Evolutionary conservation across 2,113 vertebrate species (phyloP).

Genomic region (Scytalopus superciliaris): DNA sequence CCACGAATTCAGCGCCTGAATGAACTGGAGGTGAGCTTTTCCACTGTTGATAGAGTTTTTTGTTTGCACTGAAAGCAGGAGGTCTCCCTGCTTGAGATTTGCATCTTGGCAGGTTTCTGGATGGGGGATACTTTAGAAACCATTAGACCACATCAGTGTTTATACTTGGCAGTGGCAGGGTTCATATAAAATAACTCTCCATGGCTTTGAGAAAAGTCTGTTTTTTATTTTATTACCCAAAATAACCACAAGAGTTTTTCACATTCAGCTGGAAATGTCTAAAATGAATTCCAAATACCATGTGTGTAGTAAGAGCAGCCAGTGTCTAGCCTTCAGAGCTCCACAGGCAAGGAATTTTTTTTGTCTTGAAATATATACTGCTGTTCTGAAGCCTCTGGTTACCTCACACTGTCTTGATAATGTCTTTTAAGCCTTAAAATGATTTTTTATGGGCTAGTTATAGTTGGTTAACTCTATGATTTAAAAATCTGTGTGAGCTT

Average conservation of each 20-base stretch:
- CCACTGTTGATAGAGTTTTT: neutral
- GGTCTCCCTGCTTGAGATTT: neutral
- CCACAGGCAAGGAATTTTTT: neutral
- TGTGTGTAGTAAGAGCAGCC: slow-evolving; percentile 23
- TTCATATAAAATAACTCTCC: slow-evolving; percentile 18
- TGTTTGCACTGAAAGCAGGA: neutral
- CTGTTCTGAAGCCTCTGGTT: neutral
- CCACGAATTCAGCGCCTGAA: slow-evolving; percentile 94
- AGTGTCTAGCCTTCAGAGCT: slow-evolving; percentile 21
- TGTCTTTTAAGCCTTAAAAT: neutral
- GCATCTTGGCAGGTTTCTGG: slow-evolving; percentile 12
- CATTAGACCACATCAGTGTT: neutral
- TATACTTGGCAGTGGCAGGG: neutral
- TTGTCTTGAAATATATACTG: neutral
- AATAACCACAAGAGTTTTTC: slow-evolving; percentile 38
- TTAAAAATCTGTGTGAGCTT: neutral
- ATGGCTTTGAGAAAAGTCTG: neutral
- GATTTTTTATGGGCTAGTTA: neutral
- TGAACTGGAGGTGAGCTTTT: slow-evolving; percentile 90
- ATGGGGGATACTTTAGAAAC: slow-evolving; percentile 5
- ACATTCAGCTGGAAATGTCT: slow-evolving; percentile 7
- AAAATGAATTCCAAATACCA: neutral
- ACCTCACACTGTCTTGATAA: neutral
- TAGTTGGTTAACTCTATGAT: neutral
- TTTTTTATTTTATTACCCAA: slow-evolving; percentile 28